Evolutionary conservation across 2,888 invertebrate genomes (phyloP).

Genomic region (Micropterix aruncella): DNA sequence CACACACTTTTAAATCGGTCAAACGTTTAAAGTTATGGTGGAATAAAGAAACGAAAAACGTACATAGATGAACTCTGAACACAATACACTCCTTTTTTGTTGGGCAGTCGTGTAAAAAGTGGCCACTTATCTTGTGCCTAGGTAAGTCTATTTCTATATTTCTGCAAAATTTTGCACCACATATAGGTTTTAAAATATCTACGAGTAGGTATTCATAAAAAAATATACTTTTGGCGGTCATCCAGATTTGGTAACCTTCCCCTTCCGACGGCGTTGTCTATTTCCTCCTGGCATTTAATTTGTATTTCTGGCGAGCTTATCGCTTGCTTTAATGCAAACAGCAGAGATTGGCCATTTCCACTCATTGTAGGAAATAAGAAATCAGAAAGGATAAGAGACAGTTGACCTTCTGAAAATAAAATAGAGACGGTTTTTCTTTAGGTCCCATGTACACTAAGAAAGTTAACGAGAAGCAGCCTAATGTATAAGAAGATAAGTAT

Average conservation of each 20-base stretch:
- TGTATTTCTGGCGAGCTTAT: conserved; percentile 26
- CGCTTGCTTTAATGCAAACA: conserved; percentile 25
- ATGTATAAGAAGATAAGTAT: too few species aligned
- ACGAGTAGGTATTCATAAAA: neutral
- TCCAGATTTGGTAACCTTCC: conserved; percentile 31
- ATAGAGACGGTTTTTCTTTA: neutral
- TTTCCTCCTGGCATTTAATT: conserved; percentile 30
- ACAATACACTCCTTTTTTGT: too few species aligned
- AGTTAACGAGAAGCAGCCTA: too few species aligned
- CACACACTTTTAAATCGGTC: too few species aligned
- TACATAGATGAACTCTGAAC: too few species aligned
- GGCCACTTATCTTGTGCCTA: too few species aligned
- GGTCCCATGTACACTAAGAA: too few species aligned
- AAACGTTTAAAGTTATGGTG: too few species aligned
- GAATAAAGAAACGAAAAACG: too few species aligned
- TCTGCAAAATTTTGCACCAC: too few species aligned
- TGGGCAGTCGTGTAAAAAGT: too few species aligned
- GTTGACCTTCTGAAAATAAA: conserved; percentile 23
- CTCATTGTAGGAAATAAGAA: conserved; percentile 33
- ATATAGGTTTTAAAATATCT: conserved; percentile 2
- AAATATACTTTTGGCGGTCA: conserved; percentile 26
- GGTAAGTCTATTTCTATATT: too few species aligned
- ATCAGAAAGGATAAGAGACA: conserved; percentile 28
- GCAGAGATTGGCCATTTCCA: conserved; percentile 22
- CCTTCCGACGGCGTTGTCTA: conserved; percentile 32